Percentiles rank a stretch among this genome's conserved stretches.
Conservation (phyloP, 1,140 invertebrate species). For the Tachypleus tridentatus region DNA sequence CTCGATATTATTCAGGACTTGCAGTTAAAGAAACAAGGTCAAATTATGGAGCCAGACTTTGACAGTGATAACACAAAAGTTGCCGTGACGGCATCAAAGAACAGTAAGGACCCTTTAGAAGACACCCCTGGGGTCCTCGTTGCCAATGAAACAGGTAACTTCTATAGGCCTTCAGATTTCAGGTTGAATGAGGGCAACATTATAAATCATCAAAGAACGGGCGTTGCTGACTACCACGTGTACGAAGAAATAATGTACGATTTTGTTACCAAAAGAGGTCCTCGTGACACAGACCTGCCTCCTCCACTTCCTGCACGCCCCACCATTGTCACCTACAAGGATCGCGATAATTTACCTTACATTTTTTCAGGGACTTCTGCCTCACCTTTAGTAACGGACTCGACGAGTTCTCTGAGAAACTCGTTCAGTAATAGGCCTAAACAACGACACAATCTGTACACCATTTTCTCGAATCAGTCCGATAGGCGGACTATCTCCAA, state of each 20-base stretch:
- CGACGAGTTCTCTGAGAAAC: neutral
- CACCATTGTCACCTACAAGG: conserved; percentile 1
- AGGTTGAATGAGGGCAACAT: neutral
- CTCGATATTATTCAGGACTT: conserved; percentile 32
- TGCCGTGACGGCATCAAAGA: too few relatives aligned
- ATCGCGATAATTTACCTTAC: conserved; percentile 3
- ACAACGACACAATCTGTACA: conserved; percentile 23
- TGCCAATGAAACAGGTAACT: too few relatives aligned
- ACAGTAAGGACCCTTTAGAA: too few relatives aligned
- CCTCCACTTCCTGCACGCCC: conserved; percentile 15
- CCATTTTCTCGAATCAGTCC: conserved; percentile 18
- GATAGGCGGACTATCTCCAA: conserved; percentile 21
- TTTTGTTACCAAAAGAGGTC: conserved; percentile 6
- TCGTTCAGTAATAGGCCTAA: conserved; percentile 17
- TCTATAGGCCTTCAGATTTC: too few relatives aligned
- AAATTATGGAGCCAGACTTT: too few relatives aligned
- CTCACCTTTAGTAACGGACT: neutral
- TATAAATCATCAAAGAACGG: neutral
- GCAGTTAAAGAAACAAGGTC: conserved; percentile 14
- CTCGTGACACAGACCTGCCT: neutral
- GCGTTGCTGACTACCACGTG: conserved; percentile 29
- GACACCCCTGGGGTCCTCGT: too few relatives aligned
- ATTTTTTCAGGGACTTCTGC: neutral
- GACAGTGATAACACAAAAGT: too few relatives aligned
- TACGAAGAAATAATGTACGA: conserved; percentile 33